Evolutionary conservation across 2,888 invertebrate species (phyloP), one percentile per base, ranked within the genome.

Genomic region (Agrochola lychnidis): DNA sequence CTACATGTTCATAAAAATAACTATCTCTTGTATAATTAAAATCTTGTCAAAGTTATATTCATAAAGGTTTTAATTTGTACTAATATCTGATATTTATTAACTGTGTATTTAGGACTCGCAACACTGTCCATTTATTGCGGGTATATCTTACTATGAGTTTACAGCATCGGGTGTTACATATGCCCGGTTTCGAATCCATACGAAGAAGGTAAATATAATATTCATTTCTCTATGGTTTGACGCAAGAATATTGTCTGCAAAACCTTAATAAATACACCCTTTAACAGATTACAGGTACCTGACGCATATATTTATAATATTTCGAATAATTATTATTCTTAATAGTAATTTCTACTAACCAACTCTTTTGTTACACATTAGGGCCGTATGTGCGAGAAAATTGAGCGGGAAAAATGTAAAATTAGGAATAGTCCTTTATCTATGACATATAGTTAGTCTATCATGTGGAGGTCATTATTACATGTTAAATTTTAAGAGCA

Each of bases 241-340:
- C 61, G 14, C 2, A 42, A 7, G 19, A 48, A 78, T n/a, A 42
- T 12, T 48, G 4, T 42, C n/a, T n/a, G 16, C 14, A 72, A 81
- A 82, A 77, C 82, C 77, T 71, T 72, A 68, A 72, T 40, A 69
- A 76, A 79, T 78, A 86, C 48, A 84, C 6, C 6, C 67, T 73
- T 73, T 14, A 57, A 67, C 79, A 66, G 70, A 59, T 73, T 30
- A 75, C 86, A 84, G 86, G 86, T 86, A 84, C 79, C 70, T 64
- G 83, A 73, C 71, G 71, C 63, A 68, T 86, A 70, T 45, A 51
- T 66, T 72, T 45, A 66, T 64, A 73, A 70, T 79, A 78, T 74
- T 67, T 86, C 45, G 61, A 74, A 73, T 82, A 69, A 62, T 51
- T 51, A 51, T 51, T 56, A 81, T 63, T 16, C 19, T 72, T 62